Base-by-base conservation (phyloP, 2,113 vertebrate genomes). In the Trematomus loennbergii region DNA sequence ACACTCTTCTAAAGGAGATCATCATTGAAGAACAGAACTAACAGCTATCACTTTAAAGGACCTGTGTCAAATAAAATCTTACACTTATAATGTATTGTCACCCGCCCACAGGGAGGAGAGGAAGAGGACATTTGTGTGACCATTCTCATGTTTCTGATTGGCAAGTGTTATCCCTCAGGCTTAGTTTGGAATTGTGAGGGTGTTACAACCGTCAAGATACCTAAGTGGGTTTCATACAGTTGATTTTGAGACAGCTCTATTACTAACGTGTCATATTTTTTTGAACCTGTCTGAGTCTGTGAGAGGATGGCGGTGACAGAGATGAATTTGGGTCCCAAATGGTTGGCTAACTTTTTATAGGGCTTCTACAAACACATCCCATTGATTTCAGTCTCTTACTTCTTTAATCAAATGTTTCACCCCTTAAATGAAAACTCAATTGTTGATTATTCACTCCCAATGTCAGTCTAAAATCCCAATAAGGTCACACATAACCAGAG, bases 81-180 rank as follows among this genome's bases (percentile, higher is more conserved):
- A 87, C 92, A 91, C 89, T 87, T 86, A 54, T 86, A 92, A 91
- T 88, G 77, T 83, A 17, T 62, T 86, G 82, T 80, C 64, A 33
- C 54, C 79, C 87, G 78, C 81, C 83, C 85, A 76, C 69, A 50
- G 69, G 65, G 72, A 75, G 69, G 79, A 79, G 55, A 71, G 16
- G 49, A 61, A 43, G 33, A 81, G 25, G 60, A 87, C 73, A 74
- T 83, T 83, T 88, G 54, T 79, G 76, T 73, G 78, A 89, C 86
- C 78, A 61, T 58, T 82, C 78, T 86, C 59, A 81, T 90, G 83
- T 81, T 79, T 84, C 54, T 89, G 87, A 91, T 84, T 90, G 87
- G 82, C 83, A 89, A 70, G 87, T 87, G 91, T 83, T 87, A 78
- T 88, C 76, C 78, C 81, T 70, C 3, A 9, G 76, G 88, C 74